Percentiles rank a stretch among this genome's conserved stretches.
These are phyloP conservation scores for Hypomecis punctinalis DNA, from an alignment of 2,888 invertebrate genomes.

Conservation along the genomic window DNA sequence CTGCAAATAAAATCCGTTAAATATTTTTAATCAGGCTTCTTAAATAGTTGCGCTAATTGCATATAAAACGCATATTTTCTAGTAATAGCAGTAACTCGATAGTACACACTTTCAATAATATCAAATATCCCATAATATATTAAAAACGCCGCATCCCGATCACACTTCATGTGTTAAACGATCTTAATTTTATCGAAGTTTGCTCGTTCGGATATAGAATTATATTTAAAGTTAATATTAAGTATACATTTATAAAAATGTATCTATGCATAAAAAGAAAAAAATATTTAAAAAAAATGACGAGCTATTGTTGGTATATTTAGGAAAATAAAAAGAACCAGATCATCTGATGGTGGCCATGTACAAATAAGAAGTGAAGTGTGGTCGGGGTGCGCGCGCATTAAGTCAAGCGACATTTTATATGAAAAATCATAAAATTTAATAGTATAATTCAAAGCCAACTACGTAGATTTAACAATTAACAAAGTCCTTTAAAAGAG, in stretches of 20 bases:
- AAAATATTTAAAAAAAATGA: constrained; percentile 56
- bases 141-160: constrained; percentile 60
- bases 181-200: constrained; percentile 85
- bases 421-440: constrained; percentile 71
- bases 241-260: constrained; percentile 74
- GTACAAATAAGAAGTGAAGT: constrained; percentile 86
- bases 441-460: constrained; percentile 82
- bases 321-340: constrained; percentile 84
- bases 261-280: constrained; percentile 71
- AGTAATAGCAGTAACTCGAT: constrained; percentile 79
- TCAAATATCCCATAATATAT: constrained; percentile 63
- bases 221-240: constrained; percentile 79
- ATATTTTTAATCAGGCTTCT: no score
- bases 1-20: no score
- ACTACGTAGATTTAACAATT: constrained; percentile 70
- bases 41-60: background rate
- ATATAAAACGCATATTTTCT: constrained; percentile 65
- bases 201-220: constrained; percentile 84
- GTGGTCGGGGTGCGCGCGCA: constrained; percentile 63
- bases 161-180: constrained; percentile 81
- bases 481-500: constrained; percentile 65
- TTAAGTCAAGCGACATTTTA: constrained; percentile 67
- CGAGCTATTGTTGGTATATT: constrained; percentile 85
- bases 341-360: constrained; percentile 89
- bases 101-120: constrained; percentile 82